Evolutionary conservation across 2,797 vertebrate species (phyloP).

Genomic region (Anas bahamensis): DNA sequence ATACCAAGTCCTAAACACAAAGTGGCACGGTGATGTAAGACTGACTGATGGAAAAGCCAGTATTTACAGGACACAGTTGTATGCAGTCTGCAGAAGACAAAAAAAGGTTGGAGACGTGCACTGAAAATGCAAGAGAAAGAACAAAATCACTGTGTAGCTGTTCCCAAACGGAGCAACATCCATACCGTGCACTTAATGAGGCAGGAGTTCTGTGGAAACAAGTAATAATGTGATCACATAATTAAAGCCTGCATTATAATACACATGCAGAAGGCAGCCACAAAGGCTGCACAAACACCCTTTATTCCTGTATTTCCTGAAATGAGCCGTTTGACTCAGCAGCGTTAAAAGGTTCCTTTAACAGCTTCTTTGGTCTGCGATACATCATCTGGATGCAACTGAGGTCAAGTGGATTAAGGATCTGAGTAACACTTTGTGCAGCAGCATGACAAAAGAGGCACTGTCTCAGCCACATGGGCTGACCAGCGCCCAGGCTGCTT

Average conservation of each 20-base stretch:
- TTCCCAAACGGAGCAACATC: neutral
- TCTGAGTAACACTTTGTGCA: neutral
- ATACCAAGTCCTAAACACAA: neutral
- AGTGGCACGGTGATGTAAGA: neutral
- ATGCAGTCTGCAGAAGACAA: neutral
- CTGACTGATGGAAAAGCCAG: neutral
- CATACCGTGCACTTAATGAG: neutral
- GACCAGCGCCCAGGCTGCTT: neutral
- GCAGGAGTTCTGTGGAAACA: slow-evolving; percentile 14
- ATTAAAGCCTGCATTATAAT: slow-evolving; percentile 36
- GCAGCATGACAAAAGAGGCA: slow-evolving; percentile 14
- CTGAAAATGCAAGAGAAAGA: neutral
- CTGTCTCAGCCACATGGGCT: neutral
- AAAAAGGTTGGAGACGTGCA: neutral
- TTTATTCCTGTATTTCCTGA: slow-evolving; percentile 43
- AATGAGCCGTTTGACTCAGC: neutral
- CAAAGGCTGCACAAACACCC: slow-evolving; percentile 15
- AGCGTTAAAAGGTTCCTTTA: slow-evolving; percentile 34
- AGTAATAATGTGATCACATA: slow-evolving; percentile 25
- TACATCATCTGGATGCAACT: slow-evolving; percentile 6
- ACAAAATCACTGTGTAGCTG: neutral
- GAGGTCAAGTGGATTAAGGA: slow-evolving; percentile 34
- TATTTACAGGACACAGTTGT: neutral
- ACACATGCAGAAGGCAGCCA: neutral
- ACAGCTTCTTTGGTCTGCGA: neutral